Conservation (phyloP, 2,888 invertebrate genomes). For the Peribatodes rhomboidaria region DNA sequence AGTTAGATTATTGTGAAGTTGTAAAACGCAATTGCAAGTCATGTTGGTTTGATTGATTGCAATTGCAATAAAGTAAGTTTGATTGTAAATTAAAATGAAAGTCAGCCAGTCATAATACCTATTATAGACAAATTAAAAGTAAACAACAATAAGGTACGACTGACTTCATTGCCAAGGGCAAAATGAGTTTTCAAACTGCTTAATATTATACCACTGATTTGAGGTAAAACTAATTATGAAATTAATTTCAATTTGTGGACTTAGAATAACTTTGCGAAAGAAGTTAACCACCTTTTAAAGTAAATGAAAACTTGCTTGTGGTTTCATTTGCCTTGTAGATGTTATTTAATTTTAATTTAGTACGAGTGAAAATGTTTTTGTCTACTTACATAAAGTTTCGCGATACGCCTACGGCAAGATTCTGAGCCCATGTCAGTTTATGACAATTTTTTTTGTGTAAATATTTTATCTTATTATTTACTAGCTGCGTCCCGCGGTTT, state of each 20-base stretch:
- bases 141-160: background rate
- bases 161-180: conserved; percentile 31
- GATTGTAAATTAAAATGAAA: no score
- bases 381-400: background rate
- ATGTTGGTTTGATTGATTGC: background rate
- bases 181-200: conserved; percentile 23
- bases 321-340: background rate
- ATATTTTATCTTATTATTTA: no score
- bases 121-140: background rate
- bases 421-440: no score
- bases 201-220: conserved; percentile 31
- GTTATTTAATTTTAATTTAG: background rate
- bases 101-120: no score
- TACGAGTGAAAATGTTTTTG: background rate
- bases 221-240: conserved; percentile 32
- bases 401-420: no score
- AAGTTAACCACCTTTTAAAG: conserved; percentile 13
- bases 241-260: conserved; percentile 30
- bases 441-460: no score
- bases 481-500: no score
- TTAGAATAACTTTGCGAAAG: conserved; percentile 20
- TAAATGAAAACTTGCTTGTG: conserved; percentile 3
- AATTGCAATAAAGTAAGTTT: no score
- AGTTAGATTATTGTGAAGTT: no score
- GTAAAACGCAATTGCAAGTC: no score